A percentile compares a stretch with the other conserved stretches of the same genome.
Evolutionary conservation across 2,888 invertebrate species (phyloP).

Genomic region (Incurvaria masculella): DNA sequence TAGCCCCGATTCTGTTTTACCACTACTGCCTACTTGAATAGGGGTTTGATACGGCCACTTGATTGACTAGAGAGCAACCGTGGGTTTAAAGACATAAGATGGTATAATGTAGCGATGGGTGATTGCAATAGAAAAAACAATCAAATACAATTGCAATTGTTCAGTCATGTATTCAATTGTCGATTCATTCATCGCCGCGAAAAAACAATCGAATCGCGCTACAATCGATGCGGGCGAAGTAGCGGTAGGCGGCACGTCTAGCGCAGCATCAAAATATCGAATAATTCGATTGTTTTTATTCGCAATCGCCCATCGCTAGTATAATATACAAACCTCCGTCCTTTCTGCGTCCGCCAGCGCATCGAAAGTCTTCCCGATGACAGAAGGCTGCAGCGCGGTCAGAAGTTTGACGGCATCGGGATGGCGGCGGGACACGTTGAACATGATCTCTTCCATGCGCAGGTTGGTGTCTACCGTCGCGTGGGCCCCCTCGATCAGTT

Average conservation of each 20-base stretch:
- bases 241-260: background rate
- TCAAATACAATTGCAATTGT: no score
- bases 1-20: no score
- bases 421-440: conserved; percentile 37
- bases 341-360: conserved; percentile 43
- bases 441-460: conserved; percentile 39
- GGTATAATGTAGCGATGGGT: background rate
- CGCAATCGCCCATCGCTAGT: no score
- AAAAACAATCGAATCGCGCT: background rate
- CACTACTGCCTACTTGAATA: no score
- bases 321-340: conserved; percentile 33
- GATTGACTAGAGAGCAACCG: no score
- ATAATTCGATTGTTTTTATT: no score
- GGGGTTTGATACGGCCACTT: no score
- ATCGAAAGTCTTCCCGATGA: conserved; percentile 37
- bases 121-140: no score
- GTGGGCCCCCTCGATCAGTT: conserved; percentile 36
- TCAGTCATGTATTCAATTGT: no score
- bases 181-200: no score
- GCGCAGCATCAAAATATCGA: background rate
- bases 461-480: conserved; percentile 36
- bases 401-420: conserved; percentile 33
- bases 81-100: no score
- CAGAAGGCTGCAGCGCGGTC: conserved; percentile 25
- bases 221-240: no score